Conservation (phyloP, 2,797 vertebrate species). For the Mareca strepera region DNA sequence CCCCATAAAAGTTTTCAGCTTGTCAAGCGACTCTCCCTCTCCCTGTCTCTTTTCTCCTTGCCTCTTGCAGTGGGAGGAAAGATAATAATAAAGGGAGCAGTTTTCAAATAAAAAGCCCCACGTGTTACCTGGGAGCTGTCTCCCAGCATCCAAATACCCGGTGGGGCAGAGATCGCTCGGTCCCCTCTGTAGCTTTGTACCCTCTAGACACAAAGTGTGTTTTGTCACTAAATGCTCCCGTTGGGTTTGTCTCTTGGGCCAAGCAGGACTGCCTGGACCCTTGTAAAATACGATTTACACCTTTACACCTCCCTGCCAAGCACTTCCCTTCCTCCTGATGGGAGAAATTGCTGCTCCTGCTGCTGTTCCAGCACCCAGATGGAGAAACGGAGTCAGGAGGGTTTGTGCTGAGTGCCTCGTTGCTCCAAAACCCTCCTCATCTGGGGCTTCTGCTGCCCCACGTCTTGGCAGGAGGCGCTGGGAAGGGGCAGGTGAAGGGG, state of each 20-base stretch:
- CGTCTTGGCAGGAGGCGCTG: background rate
- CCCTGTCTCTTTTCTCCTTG: constrained; percentile 21
- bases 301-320: constrained; percentile 16
- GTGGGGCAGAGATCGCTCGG: background rate
- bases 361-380: background rate
- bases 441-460: background rate
- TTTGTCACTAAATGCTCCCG: constrained; percentile 7
- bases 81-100: constrained; percentile 33
- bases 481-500: background rate
- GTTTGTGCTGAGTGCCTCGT: background rate
- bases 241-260: constrained; percentile 29
- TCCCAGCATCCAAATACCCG: constrained; percentile 40
- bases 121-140: constrained; percentile 50
- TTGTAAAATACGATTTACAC: background rate
- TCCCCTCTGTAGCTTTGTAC: background rate
- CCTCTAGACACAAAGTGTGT: constrained; percentile 13
- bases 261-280: constrained; percentile 9
- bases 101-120: constrained; percentile 63
- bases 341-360: background rate
- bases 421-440: fast-evolving
- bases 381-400: background rate
- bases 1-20: constrained; percentile 34
- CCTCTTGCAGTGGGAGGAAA: constrained; percentile 56
- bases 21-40: constrained; percentile 40
- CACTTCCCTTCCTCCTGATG: background rate